phyloP scores from a whole-genome alignment of 2,113 vertebrate genomes.

The Cryptotis parvus region DNA sequence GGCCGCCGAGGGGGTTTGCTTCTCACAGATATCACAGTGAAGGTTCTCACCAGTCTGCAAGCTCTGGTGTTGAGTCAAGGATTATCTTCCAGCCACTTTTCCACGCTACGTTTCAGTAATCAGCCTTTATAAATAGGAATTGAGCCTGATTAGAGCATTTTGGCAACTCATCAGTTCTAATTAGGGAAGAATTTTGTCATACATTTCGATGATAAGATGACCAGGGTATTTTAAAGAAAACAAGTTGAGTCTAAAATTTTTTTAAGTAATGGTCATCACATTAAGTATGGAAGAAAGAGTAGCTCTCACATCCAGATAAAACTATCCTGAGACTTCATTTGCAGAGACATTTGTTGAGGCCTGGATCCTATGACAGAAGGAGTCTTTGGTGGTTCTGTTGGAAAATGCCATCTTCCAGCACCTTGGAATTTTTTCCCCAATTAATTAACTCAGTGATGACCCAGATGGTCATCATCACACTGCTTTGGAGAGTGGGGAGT shows the following conservation, averaged over 20 bases:
- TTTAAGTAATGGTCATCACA: not conserved
- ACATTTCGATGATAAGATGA: slow-evolving; percentile 46
- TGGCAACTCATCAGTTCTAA: slow-evolving; percentile 60
- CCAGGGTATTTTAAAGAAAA: slow-evolving; percentile 29
- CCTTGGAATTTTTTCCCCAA: not conserved
- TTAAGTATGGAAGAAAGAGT: not conserved
- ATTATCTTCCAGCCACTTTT: slow-evolving; percentile 49
- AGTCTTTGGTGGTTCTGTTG: not conserved
- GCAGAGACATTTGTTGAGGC: not conserved
- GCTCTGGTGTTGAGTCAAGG: slow-evolving; percentile 46
- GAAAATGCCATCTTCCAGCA: not conserved
- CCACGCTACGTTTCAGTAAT: slow-evolving; percentile 66
- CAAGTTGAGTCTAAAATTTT: slow-evolving; percentile 10
- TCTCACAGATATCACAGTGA: not conserved
- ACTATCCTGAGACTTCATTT: not conserved
- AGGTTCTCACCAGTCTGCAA: not conserved
- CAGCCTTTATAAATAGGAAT: slow-evolving; percentile 58
- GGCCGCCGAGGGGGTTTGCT: not conserved
- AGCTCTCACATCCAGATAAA: not conserved
- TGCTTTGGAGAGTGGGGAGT: not conserved
- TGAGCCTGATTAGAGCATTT: slow-evolving; percentile 55
- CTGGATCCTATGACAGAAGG: not conserved
- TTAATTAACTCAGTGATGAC: not conserved
- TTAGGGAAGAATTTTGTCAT: slow-evolving; percentile 26
- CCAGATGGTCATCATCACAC: not conserved